Conservation (phyloP, 2,113 vertebrate species). For the Sylvilagus bachmani region DNA sequence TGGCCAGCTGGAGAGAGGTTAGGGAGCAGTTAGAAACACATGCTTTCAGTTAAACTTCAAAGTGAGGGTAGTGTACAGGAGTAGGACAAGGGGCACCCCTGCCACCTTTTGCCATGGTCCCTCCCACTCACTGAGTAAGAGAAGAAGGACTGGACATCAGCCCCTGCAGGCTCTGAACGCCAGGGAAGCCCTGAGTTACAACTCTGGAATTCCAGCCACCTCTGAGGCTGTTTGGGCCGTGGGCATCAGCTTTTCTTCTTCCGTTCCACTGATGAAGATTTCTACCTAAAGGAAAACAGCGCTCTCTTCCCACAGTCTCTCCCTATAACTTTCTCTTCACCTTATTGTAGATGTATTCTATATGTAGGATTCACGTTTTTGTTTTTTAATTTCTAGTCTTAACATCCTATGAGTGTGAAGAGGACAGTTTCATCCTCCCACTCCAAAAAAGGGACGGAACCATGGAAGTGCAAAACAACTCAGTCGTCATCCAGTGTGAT, state of each 20-base stretch:
- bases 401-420: slow-evolving; percentile 63
- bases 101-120: background rate
- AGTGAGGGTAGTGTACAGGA: background rate
- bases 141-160: background rate
- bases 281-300: no score
- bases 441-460: background rate
- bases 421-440: slow-evolving; percentile 46
- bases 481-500: slow-evolving; percentile 75
- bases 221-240: background rate
- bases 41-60: background rate
- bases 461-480: slow-evolving; percentile 77
- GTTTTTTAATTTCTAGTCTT: background rate
- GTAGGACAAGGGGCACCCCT: background rate
- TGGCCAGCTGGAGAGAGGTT: background rate
- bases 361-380: background rate
- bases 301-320: background rate
- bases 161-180: background rate
- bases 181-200: background rate
- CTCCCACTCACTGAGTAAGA: background rate
- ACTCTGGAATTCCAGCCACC: background rate
- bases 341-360: background rate
- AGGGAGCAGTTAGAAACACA: background rate
- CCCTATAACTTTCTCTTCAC: background rate
- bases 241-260: background rate
- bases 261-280: background rate